Conservation (phyloP, 1,140 invertebrate genomes). For the Acromyrmex echinatior region DNA sequence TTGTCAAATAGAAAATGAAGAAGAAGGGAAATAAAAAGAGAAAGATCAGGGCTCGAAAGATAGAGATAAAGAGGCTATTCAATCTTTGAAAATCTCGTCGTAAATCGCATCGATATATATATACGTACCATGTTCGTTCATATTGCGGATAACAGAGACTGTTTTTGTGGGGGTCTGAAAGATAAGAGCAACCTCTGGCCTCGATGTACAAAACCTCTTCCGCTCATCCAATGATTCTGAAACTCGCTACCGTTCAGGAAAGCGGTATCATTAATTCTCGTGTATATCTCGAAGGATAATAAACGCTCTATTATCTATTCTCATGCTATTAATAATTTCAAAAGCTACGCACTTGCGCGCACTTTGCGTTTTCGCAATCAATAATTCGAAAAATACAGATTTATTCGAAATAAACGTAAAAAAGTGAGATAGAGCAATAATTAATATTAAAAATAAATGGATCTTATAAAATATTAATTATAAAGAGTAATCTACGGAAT, state of each 20-base stretch:
- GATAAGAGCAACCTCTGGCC: constrained; percentile 81
- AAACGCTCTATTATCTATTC: neutral
- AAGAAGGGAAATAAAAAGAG: neutral
- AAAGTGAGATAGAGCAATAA: neutral
- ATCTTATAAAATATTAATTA: constrained; percentile 29
- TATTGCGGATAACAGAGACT: constrained; percentile 79
- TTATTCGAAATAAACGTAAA: neutral
- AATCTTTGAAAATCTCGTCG: constrained; percentile 80
- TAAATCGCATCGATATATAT: constrained; percentile 72
- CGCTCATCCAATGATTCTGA: constrained; percentile 71
- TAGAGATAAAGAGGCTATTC: constrained; percentile 80
- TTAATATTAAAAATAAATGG: neutral
- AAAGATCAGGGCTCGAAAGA: neutral
- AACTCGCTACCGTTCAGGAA: constrained; percentile 65
- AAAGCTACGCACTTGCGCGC: neutral
- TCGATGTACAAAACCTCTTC: constrained; percentile 81
- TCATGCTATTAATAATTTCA: neutral
- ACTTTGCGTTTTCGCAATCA: neutral
- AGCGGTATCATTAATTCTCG: neutral
- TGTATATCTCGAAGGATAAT: neutral
- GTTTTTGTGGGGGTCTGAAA: constrained; percentile 80
- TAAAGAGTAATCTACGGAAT: neutral
- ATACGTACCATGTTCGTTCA: constrained; percentile 40
- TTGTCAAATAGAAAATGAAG: neutral
- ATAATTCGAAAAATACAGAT: neutral